Percentiles rank a stretch among this genome's conserved stretches.
These are phyloP conservation scores for Mastomys natalensis DNA, from an alignment of 2,113 vertebrate species.

Conservation along the genomic window DNA sequence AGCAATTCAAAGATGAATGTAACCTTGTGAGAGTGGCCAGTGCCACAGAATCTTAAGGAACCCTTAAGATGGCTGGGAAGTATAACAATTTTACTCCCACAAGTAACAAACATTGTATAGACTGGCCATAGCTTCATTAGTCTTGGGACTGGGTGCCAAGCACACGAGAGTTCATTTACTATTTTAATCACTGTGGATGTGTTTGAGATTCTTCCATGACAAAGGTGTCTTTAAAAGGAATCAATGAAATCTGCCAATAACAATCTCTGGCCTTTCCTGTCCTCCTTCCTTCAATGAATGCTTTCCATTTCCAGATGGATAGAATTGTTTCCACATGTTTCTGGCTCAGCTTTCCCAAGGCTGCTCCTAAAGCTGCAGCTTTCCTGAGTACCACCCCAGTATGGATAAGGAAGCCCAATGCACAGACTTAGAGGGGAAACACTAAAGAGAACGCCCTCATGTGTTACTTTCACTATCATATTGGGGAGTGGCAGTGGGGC, in stretches of 20 bases:
- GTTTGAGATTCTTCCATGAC: slow-evolving; percentile 36
- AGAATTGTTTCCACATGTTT: neutral
- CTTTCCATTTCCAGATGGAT: neutral
- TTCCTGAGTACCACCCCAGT: slow-evolving; percentile 6
- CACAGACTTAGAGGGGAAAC: neutral
- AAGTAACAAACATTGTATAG: neutral
- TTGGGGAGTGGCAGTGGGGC: neutral
- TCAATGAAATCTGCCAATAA: neutral
- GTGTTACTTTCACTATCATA: neutral
- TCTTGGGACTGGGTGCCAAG: neutral
- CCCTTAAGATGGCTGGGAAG: neutral
- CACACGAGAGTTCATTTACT: neutral
- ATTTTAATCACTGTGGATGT: neutral
- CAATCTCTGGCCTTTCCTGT: neutral
- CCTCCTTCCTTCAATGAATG: neutral
- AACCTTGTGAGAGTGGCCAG: neutral
- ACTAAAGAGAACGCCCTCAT: neutral
- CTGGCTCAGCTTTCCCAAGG: neutral
- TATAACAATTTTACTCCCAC: neutral
- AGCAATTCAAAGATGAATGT: neutral
- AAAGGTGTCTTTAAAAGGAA: slow-evolving; percentile 30
- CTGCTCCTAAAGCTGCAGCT: neutral
- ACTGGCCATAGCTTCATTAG: neutral
- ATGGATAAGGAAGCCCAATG: slow-evolving; percentile 13
- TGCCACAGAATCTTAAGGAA: neutral